Base-by-base conservation (phyloP, 2,888 invertebrate genomes). In the Hanleya hanleyi region DNA sequence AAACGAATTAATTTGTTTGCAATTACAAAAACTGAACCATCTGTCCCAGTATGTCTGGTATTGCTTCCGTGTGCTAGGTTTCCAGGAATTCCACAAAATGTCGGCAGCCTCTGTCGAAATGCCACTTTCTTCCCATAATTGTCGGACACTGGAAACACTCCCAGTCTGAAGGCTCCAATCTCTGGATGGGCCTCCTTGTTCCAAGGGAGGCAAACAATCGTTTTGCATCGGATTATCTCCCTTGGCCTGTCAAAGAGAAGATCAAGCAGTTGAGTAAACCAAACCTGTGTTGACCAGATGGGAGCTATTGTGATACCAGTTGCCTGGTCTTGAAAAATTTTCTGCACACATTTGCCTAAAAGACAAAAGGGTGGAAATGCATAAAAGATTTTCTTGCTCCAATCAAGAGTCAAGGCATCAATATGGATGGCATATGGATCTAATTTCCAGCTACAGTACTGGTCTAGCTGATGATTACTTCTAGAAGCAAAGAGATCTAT, bases 401-500 rank as follows among this genome's bases (percentile, higher is more conserved):
- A 57, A n/a, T 12, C 12, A 18, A 57, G 9, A 18, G 57, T 18
- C 12, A 57, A 57, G 18, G 57, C 57, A 57, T n/a, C 26, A n/a
- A 57, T 57, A 9, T 12, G 22, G 9, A 18, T 57, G 22, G 57
- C 57, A n/a, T 22, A 12, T 18, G 57, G 57, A 18, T 57, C 57
- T n/a, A 26, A 26, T n/a, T n/a, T n/a, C 57, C 57, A 57, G 9
- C 15, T 18, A 12, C 9, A 12, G 22, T 18, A 57, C 9, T 9
- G 18, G 12, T 57, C 26, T 12, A 57, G 9, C 22, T 22, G 12
- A 22, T 9, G 12, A 22, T 57, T 57, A 12, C 12, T 18, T 22
- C 57, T 57, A 18, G 57, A 57, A 18, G 18, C 57, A 57, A 57
- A 57, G 9, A n/a, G 15, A 57, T 57, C 57, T n/a, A 57, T 57